Base-by-base conservation (phyloP, 1,140 invertebrate genomes). In the Cyclina sinensis region DNA sequence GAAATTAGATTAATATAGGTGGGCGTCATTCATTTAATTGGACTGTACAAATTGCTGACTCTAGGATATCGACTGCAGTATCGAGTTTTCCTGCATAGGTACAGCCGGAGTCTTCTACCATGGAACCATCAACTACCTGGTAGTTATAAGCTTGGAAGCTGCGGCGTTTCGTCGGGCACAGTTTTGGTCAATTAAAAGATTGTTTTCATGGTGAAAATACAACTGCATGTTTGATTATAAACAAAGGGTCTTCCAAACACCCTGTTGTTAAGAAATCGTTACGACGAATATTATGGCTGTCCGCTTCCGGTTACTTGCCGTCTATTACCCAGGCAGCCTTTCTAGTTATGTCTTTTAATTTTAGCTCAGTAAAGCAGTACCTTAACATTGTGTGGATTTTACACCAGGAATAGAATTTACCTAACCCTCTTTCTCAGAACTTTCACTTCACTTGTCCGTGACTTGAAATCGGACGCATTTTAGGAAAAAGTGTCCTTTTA, bases 101-200 rank as follows among this genome's bases (percentile, higher is more conserved):
- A 70, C 62, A 35, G 48, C 30, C 0, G 83, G n/a, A 11, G 43
- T 24, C 24, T 76, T 54, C 37, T 59, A 21, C 16, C 24, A 21
- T 68, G 70, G 32, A 70, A 86, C 74, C 24, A 78, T 78, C 7
- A 78, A 78, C 27, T 78, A 78, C 27, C 27, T 78, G n/a, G 76
- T 1, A 79, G 76, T 57, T 7, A 18, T 68, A 5, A 39, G 54
- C 5, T 37, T 86, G 27, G 51, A 43, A 7, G 48, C 30, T 5
- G 21, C 84, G 21, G 16, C 51, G 1, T 18, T 12, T 1, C 70
- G 30, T 3, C 79, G 84, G 84, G 43, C 43, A 30, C 30, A 54
- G n/a, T n/a, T n/a, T n/a, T 43, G 43, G 4, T 14, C 4, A 43
- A 43, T 14, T 43, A 43, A 43, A 43, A 35, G 37, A 59, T 78